These are phyloP conservation scores for Bostrychus sinensis DNA, from an alignment of 2,113 vertebrate species.

Conservation along the genomic window DNA sequence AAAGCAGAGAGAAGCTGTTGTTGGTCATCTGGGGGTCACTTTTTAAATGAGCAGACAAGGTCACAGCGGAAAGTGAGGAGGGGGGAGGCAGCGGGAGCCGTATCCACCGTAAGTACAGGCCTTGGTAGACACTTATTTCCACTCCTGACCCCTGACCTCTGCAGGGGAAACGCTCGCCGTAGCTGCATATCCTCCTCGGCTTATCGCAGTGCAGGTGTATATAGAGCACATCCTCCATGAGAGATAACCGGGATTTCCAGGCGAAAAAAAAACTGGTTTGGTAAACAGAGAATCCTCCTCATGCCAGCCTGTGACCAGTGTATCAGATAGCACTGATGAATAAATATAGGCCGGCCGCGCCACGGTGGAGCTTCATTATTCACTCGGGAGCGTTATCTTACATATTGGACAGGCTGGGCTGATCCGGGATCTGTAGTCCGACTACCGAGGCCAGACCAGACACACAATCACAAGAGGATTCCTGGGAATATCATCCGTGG, in stretches of 20 bases:
- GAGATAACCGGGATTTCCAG: conserved; percentile 4
- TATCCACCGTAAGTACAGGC: background rate
- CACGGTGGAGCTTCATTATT: conserved; percentile 19
- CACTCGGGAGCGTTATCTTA: conserved; percentile 19
- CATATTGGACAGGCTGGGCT: conserved; percentile 2
- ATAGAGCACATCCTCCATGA: background rate
- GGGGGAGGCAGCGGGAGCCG: background rate
- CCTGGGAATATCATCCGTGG: conserved; percentile 39
- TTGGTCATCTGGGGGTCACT: conserved; percentile 6
- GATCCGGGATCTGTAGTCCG: conserved; percentile 27
- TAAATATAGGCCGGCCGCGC: conserved; percentile 31
- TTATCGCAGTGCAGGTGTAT: conserved; percentile 17
- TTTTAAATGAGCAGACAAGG: conserved; percentile 39
- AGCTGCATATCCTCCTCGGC: background rate
- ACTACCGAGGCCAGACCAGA: conserved; percentile 29
- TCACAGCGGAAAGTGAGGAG: conserved; percentile 17
- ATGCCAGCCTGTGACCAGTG: conserved; percentile 6
- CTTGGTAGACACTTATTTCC: conserved; percentile 1
- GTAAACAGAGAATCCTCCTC: conserved; percentile 14
- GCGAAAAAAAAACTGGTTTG: conserved; percentile 8
- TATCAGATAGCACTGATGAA: conserved; percentile 31
- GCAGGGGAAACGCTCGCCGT: background rate
- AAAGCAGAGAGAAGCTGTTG: conserved; percentile 1
- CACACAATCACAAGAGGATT: conserved; percentile 30
- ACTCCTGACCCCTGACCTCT: conserved; percentile 32